Percentiles rank a stretch among this genome's conserved stretches.
These are phyloP conservation scores for Oreamnos americanus DNA, from an alignment of 2,113 vertebrate genomes.

Conservation along the genomic window DNA sequence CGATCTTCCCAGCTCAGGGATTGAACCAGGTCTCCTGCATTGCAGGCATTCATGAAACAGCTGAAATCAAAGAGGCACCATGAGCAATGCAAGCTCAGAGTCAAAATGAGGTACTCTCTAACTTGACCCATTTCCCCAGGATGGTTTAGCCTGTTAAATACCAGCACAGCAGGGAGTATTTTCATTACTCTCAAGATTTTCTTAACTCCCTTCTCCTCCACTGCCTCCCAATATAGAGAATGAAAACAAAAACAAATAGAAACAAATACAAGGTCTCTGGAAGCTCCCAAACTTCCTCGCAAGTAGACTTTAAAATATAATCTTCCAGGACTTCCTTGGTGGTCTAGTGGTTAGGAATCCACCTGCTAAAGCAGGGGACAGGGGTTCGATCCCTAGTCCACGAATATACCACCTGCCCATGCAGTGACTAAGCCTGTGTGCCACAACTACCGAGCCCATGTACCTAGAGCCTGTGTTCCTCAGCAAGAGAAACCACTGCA, in stretches of 20 bases:
- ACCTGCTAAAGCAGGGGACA: background rate
- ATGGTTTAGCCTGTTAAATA: background rate
- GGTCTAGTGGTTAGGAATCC: background rate
- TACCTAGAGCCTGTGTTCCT: background rate
- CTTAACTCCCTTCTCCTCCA: background rate
- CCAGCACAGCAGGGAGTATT: background rate
- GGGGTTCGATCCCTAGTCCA: background rate
- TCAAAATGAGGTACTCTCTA: background rate
- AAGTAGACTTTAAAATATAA: background rate
- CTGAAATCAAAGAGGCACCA: conserved; percentile 1
- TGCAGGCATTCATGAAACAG: background rate
- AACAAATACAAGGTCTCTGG: background rate
- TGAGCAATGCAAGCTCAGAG: background rate
- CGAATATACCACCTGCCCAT: background rate
- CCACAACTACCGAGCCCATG: background rate
- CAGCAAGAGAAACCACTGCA: background rate
- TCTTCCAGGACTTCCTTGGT: background rate
- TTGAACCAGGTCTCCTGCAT: background rate
- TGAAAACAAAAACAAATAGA: background rate
- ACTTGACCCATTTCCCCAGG: background rate
- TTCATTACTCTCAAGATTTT: background rate
- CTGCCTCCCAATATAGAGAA: background rate
- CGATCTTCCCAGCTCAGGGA: background rate
- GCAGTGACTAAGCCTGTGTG: background rate
- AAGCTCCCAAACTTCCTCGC: background rate